Evolutionary conservation across 2,888 invertebrate genomes (phyloP), one percentile per base, ranked within the genome.

Genomic region (Ametastegia equiseti): DNA sequence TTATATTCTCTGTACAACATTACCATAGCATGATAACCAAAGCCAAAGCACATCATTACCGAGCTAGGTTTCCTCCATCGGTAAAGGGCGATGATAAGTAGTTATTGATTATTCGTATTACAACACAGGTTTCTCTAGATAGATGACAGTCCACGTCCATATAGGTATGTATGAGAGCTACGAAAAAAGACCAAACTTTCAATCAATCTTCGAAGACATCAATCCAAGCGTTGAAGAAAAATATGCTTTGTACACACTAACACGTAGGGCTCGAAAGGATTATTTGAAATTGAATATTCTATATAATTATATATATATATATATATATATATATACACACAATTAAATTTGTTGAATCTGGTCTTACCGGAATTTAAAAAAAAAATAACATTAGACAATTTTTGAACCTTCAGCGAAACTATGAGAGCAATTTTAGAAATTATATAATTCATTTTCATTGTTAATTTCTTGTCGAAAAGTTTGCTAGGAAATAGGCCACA

Each of bases 21-120:
- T 33, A 39, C 67, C 67, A 19, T 15, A 67, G n/a, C 19, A 67
- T 67, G 67, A 23, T 67, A 39, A 67, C n/a, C n/a, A 11, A 30
- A 60, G 5, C 60, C 4, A 15, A 60, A 30, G 1, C 15, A 1
- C 60, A n/a, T n/a, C 30, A 15, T 30, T 60, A 1, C 4, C 9
- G 30, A 1, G 60, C 27, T 60, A 60, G 60, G 9, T 27, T 19
- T 27, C 42, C 67, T 6, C 67, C 36, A 67, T 42, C 67, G 67
- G 67, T 67, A 67, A 67, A 42, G 23, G n/a, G 36, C 13, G n/a
- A 19, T 23, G 39, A 19, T 39, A 27, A 39, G 4, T 19, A n/a
- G n/a, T n/a, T n/a, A 67, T 67, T 19, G 67, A 67, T 67, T 67
- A 36, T 39, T 42, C 19, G 11, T 13, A 60, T 15, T 1, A 15